Base-by-base conservation (phyloP, 2,888 invertebrate species). In the Pachycephus smyrnensis region DNA sequence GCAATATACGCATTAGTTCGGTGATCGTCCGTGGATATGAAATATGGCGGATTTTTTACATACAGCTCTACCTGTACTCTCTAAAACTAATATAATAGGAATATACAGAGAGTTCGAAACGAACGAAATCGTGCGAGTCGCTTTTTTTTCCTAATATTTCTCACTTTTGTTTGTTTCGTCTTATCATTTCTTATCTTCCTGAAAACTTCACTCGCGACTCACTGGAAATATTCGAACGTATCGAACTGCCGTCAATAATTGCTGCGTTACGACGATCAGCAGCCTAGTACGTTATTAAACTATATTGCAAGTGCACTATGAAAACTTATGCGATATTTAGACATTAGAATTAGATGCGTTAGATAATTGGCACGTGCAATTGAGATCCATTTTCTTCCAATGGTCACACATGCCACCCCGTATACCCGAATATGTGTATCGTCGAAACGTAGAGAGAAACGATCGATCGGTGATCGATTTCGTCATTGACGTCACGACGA, bases 341-440 rank as follows among this genome's bases (percentile, higher is more conserved):
- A 23, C 23, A 55, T 55, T 55, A 55, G 23, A 9, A 23, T 55
- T 23, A 55, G 40, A 23, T 55, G 68, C 11, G 30, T 77, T 32
- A 68, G 73, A 71, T 33, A 55, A 78, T 78, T 78, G 75, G 78
- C 78, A 78, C 68, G 71, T 77, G 74, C 30, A 76, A 35, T 30
- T 37, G 23, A 32, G 32, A 40, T 30, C 40, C 30, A 75, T 76
- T 55, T 35, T 75, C 55, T 71, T 71, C 6, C 23, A 55, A 55
- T 55, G 40, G 40, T 55, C 40, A 55, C 55, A 78, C 35, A 78
- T 78, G 78, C 73, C 78, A 78, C 78, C 78, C 78, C 78, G 78
- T 78, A 78, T 78, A 71, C 55, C 78, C 78, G 78, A 78, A 78
- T 78, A 78, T 78, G 78, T 78, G 78, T 78, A 78, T 76, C 75